A percentile compares a stretch with the other conserved stretches of the same genome.
Evolutionary conservation across 2,113 vertebrate genomes (phyloP).

Genomic region (Brachyistius frenatus): DNA sequence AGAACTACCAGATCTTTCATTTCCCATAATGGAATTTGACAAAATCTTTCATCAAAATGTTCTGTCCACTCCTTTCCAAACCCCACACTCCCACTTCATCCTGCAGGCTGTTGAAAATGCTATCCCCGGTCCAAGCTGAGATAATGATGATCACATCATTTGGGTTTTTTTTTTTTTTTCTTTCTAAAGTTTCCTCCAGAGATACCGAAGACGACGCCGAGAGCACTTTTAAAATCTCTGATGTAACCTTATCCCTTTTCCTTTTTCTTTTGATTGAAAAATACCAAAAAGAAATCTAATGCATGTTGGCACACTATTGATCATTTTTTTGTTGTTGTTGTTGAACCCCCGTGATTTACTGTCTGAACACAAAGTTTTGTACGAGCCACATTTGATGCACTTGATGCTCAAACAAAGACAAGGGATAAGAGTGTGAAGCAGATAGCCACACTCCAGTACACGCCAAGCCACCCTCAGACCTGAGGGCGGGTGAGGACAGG

Average conservation of each 20-base stretch:
- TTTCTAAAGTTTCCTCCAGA: background rate
- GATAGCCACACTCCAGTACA: too few species aligned
- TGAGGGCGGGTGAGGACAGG: constrained; percentile 27
- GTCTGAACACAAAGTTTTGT: too few species aligned
- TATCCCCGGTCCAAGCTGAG: background rate
- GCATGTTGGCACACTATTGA: too few species aligned
- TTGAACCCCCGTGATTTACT: too few species aligned
- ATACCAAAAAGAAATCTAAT: too few species aligned
- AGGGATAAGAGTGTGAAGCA: background rate
- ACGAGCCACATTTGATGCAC: too few species aligned
- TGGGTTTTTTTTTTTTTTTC: background rate
- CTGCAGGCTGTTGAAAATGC: constrained; percentile 10
- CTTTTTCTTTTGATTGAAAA: too few species aligned
- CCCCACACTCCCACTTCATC: background rate
- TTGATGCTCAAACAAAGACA: too few species aligned
- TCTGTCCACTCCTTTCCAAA: background rate
- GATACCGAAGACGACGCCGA: background rate
- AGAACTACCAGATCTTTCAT: background rate
- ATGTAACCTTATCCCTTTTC: too few species aligned
- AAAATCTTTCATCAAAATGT: constrained; percentile 1
- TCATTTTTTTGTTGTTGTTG: too few species aligned
- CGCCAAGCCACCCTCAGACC: background rate
- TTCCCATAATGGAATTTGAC: constrained; percentile 26
- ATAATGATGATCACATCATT: background rate
- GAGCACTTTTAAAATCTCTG: background rate